These are phyloP conservation scores for Gonioctena quinquepunctata DNA, from an alignment of 1,140 invertebrate genomes.

Conservation along the genomic window DNA sequence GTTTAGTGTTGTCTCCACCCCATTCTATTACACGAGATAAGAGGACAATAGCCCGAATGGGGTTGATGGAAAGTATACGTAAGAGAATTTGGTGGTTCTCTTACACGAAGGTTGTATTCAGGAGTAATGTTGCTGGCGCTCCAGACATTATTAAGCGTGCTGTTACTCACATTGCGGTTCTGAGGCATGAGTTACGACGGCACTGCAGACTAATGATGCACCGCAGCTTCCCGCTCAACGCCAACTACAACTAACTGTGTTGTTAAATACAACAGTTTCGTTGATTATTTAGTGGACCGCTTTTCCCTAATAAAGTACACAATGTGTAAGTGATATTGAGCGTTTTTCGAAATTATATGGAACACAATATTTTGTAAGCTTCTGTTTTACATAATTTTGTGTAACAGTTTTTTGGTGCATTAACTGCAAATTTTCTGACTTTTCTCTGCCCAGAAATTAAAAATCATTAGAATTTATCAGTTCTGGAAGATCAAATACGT, in stretches of 20 bases:
- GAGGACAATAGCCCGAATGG: constrained; percentile 3
- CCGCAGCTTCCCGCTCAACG: constrained; percentile 27
- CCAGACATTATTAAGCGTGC: constrained; percentile 48
- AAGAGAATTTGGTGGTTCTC: neutral
- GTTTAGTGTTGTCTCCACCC: too few relatives aligned
- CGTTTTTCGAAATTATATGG: too few relatives aligned
- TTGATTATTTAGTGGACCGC: constrained; percentile 32
- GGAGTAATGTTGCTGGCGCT: constrained; percentile 40
- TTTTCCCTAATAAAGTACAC: constrained; percentile 16
- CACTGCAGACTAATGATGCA: constrained; percentile 45
- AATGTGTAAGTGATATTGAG: neutral
- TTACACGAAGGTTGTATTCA: constrained; percentile 2
- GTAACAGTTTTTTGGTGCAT: too few relatives aligned
- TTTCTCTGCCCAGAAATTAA: too few relatives aligned
- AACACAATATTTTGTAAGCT: too few relatives aligned
- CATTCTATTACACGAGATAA: neutral
- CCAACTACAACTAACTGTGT: constrained; percentile 30
- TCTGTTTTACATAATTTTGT: too few relatives aligned
- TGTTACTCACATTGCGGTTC: constrained; percentile 50
- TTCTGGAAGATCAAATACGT: too few relatives aligned
- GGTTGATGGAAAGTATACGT: neutral
- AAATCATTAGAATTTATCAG: too few relatives aligned
- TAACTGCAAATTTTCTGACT: too few relatives aligned
- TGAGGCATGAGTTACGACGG: constrained; percentile 42
- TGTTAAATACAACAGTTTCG: constrained; percentile 31